Evolutionary conservation across 2,888 invertebrate species (phyloP), one percentile per base, ranked within the genome.

Genomic region (Dorcus parallelipipedus): DNA sequence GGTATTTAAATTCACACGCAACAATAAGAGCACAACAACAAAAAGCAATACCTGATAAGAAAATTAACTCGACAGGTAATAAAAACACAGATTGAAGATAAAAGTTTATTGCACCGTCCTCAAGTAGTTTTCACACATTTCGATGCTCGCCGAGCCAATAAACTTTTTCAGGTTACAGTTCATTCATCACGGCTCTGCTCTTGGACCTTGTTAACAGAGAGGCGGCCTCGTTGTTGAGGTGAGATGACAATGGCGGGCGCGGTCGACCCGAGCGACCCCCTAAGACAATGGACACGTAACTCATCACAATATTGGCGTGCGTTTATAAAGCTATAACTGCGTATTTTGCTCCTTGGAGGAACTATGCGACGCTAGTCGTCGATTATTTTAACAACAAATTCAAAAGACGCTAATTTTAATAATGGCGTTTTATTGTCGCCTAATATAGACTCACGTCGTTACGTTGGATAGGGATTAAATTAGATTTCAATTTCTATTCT

Each of bases 181-280:
- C 50, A 50, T 50, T 50, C 50, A 50, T 50, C 50, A 50, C 50
- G 45, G 45, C 45, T 20, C 26, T 33, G 26, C 9, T 45, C 45
- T 17, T 45, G 45, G 45, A 51, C 51, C 51, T 51, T 39, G 51
- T 51, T 40, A 39, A 23, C n/a, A 23, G 17, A 39, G 14, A 9
- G 8, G 52, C 52, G 14, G 42, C 23, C n/a, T 40, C 43, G 23
- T 9, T 42, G 42, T 41, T 43, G 23, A 23, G 42, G 17, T 20
- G 42, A 52, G 52, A 52, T 42, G 52, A 52, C 52, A 52, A 52
- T 52, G 41, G 42, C 52, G 42, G 52, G 52, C 52, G 52, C 52
- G 52, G 52, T 23, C 33, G 52, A 52, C 52, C 52, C 41, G 23
- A 17, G 14, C 52, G 40, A 14, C 43, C 52, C 9, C 23, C 26